Conservation (phyloP, 2,797 vertebrate genomes). For the Coracias cyanogaster region DNA sequence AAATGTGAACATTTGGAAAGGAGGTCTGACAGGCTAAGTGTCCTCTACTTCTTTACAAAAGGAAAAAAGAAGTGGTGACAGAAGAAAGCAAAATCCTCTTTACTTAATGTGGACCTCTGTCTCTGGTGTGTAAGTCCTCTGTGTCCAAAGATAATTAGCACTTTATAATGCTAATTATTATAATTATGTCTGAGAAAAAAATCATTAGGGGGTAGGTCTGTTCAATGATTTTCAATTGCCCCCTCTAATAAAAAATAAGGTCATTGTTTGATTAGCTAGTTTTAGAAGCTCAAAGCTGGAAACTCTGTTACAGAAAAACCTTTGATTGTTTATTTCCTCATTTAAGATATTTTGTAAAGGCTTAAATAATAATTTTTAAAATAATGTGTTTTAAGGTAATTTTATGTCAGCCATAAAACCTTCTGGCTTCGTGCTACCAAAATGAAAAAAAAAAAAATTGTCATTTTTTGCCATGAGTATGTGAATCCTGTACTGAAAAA, state of each 20-base stretch:
- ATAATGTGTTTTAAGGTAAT: neutral
- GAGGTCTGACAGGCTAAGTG: constrained; percentile 49
- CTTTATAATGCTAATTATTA: constrained; percentile 88
- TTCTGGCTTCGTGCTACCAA: neutral
- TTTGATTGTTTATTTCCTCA: constrained; percentile 60
- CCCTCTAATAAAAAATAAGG: constrained; percentile 86
- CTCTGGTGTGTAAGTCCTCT: constrained; percentile 81
- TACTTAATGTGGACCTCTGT: constrained; percentile 83
- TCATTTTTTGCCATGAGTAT: neutral
- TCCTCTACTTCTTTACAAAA: constrained; percentile 67
- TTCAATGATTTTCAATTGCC: constrained; percentile 86
- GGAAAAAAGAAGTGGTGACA: constrained; percentile 60
- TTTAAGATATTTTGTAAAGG: constrained; percentile 33
- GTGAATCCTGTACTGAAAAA: neutral
- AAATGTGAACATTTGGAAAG: constrained; percentile 12
- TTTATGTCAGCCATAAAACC: neutral
- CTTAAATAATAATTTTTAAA: neutral
- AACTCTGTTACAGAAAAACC: constrained; percentile 61
- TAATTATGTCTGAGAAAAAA: constrained; percentile 88
- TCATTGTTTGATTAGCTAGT: constrained; percentile 81
- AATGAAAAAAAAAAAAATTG: neutral
- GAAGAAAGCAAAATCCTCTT: constrained; percentile 79
- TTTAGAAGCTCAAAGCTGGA: constrained; percentile 74
- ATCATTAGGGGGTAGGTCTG: constrained; percentile 85
- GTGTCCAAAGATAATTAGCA: constrained; percentile 87